Conservation (phyloP, 2,797 vertebrate species). For the Heteromormyrus szaboi region DNA sequence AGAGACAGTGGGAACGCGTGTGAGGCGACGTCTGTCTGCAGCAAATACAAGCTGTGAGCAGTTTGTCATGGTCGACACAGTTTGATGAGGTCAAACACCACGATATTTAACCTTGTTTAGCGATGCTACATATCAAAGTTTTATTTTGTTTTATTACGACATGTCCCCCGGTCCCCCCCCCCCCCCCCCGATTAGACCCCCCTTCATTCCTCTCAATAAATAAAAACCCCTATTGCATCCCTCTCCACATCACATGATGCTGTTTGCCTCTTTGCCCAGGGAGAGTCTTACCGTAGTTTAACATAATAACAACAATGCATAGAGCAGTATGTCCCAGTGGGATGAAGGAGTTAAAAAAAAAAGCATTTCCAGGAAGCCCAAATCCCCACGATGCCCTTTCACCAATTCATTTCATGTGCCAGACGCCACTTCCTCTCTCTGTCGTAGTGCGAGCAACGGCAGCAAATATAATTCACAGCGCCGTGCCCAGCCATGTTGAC, state of each 20-base stretch:
- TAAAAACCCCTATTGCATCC: background rate
- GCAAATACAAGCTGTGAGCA: background rate
- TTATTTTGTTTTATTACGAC: background rate
- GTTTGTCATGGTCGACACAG: background rate
- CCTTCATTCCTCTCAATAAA: background rate
- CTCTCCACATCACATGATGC: background rate
- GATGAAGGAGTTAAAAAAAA: background rate
- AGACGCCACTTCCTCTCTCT: background rate
- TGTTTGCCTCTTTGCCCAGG: background rate
- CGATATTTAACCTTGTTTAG: background rate
- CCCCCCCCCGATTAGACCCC: background rate
- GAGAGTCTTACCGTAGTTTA: background rate
- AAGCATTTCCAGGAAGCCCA: background rate
- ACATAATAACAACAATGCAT: background rate
- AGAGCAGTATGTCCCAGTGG: background rate
- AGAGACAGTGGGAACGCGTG: background rate
- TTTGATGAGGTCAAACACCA: background rate
- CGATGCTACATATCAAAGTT: background rate
- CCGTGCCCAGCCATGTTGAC: background rate
- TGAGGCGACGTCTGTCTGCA: background rate
- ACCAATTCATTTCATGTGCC: background rate
- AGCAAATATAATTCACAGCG: background rate
- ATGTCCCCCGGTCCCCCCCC: background rate
- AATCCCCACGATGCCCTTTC: background rate
- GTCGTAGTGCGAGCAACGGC: background rate